Base-by-base conservation (phyloP, 2,888 invertebrate genomes). In the Ochlodes sylvanus region DNA sequence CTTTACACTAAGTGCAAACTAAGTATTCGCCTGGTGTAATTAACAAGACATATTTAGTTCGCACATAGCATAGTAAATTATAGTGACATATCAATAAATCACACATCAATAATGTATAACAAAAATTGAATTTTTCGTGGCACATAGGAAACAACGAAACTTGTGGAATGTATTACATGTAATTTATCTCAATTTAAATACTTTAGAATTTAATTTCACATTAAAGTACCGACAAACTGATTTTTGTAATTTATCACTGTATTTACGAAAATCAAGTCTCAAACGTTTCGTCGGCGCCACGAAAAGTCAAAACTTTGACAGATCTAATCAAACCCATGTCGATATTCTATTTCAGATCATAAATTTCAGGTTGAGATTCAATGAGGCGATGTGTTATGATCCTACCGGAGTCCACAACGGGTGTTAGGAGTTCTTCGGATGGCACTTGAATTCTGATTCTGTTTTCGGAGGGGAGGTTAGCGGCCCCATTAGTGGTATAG, bases 361-460 rank as follows among this genome's bases (percentile, higher is more conserved):
- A 90, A 63, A 90, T 77, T 73, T 92, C 90, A 52, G 87, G 77
- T 75, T 87, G 90, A 80, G 90, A 84, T 81, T 92, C 89, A 47
- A 89, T 81, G 65, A 87, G 91, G 19, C 86, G 85, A 68, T 84
- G 89, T 4, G 88, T 82, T 57, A 92, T 90, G 7, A 92, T 91
- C 69, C 94, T 93, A 1, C 95, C 95, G 41, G 95, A 94, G 76
- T 95, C 95, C 2, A 95, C 95, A 15, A 95, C 89, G 0, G 95
- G 95, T 7, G 95, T 95, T 19, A 95, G 92, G 44, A 96, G 92
- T 79, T 96, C 96, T 76, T 96, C 96, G 0, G 94, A 94, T 63
- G 95, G 95, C 56, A 97, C 95, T 78, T 95, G 95, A 72, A 97
- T 97, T 70, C 96, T 94, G 75, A 97, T 96, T 80, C 95, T 95